phyloP scores from a whole-genome alignment of 2,888 invertebrate genomes.

The Podotricha telesiphe region DNA sequence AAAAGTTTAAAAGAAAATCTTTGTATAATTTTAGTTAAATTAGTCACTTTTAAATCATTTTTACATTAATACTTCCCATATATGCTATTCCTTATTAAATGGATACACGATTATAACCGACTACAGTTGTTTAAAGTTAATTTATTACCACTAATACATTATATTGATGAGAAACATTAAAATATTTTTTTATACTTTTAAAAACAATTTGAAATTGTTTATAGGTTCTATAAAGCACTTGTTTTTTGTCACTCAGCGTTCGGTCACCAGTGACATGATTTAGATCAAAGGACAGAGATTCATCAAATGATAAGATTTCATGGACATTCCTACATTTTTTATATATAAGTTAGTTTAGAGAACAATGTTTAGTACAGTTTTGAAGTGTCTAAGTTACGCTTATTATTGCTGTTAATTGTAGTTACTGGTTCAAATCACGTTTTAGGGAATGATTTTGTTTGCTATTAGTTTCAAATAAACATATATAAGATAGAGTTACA shows the following conservation, averaged over 20 bases:
- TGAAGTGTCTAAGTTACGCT: background rate
- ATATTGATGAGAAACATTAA: constrained; percentile 9
- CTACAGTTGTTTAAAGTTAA: background rate
- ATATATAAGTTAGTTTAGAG: background rate
- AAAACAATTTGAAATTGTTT: constrained; percentile 24
- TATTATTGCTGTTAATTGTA: background rate
- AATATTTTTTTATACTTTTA: constrained; percentile 6
- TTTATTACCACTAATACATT: constrained; percentile 12
- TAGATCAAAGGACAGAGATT: constrained; percentile 23
- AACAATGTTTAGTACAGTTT: background rate
- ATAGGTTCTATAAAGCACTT: constrained; percentile 5
- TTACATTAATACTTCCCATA: background rate
- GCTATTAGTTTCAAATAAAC: too few relatives aligned
- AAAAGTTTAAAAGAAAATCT: too few relatives aligned
- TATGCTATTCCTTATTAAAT: background rate
- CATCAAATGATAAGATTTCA: constrained; percentile 24
- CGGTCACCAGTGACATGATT: background rate
- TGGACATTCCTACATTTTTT: constrained; percentile 16
- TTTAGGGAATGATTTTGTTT: too few relatives aligned
- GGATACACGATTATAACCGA: background rate
- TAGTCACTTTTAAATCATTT: too few relatives aligned
- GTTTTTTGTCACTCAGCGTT: constrained; percentile 18
- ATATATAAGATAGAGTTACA: too few relatives aligned
- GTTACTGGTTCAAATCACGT: background rate
- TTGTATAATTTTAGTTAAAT: too few relatives aligned